Conservation (phyloP, 2,113 vertebrate species). For the Bos indicus region DNA sequence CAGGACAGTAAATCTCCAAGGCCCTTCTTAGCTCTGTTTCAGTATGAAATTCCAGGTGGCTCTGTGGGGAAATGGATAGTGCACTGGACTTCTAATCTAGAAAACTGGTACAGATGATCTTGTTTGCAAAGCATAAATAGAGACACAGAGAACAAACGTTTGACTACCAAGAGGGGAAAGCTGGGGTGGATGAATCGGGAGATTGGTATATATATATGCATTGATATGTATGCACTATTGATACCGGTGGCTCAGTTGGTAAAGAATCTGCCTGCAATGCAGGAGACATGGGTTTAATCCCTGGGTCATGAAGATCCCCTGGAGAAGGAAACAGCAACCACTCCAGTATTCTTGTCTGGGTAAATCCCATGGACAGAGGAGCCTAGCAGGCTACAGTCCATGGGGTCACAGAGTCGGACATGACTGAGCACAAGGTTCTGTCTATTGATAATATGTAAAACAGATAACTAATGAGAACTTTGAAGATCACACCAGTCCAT, state of each 20-base stretch:
- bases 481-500: background rate
- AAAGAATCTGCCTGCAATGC: background rate
- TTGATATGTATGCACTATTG: background rate
- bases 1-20: fast-evolving
- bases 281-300: background rate
- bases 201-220: background rate
- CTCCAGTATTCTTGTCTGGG: background rate
- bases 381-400: fast-evolving
- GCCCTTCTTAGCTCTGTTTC: too few relatives aligned
- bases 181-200: background rate
- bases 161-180: background rate
- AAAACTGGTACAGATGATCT: background rate
- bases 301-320: background rate
- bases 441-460: background rate
- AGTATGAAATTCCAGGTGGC: background rate
- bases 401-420: background rate
- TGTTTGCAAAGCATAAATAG: background rate
- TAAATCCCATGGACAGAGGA: background rate
- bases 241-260: background rate
- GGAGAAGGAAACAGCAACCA: background rate
- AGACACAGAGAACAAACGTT: background rate
- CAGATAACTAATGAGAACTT: background rate
- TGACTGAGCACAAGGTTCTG: background rate
- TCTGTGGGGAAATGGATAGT: background rate
- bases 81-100: background rate